These are phyloP conservation scores for Sebastiscus tertius DNA, from an alignment of 2,797 vertebrate species.

Conservation along the genomic window DNA sequence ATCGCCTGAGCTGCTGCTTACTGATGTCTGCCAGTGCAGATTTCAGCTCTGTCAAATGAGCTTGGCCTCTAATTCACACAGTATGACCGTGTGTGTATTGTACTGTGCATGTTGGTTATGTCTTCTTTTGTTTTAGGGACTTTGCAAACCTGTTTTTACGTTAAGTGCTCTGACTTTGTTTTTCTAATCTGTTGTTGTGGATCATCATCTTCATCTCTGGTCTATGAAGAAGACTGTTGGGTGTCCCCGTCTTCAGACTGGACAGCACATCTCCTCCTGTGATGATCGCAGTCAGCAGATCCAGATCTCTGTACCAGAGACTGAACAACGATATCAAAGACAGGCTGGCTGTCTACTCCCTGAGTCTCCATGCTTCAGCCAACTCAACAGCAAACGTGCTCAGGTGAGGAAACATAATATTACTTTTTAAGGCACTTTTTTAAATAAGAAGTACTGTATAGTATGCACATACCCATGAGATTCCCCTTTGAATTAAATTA, in stretches of 20 bases:
- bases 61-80: conserved; percentile 19
- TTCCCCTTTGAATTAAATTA: background rate
- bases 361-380: conserved; percentile 4
- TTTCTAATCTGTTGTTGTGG: conserved; percentile 14
- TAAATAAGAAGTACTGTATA: background rate
- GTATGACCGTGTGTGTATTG: background rate
- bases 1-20: conserved; percentile 50
- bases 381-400: conserved; percentile 22
- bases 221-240: conserved; percentile 29
- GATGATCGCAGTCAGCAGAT: conserved; percentile 60
- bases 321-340: conserved; percentile 48
- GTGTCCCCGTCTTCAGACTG: background rate
- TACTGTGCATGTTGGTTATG: background rate
- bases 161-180: background rate
- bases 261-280: conserved; percentile 16
- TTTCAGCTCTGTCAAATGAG: conserved; percentile 57
- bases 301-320: conserved; percentile 65
- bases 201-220: conserved; percentile 3
- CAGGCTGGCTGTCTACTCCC: conserved; percentile 28
- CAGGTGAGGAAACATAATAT: conserved; percentile 59
- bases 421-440: background rate
- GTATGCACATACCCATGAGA: background rate
- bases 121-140: background rate
- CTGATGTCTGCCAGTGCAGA: conserved; percentile 59
- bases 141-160: background rate